phyloP scores from a whole-genome alignment of 1,140 invertebrate species.

The Battus philenor region DNA sequence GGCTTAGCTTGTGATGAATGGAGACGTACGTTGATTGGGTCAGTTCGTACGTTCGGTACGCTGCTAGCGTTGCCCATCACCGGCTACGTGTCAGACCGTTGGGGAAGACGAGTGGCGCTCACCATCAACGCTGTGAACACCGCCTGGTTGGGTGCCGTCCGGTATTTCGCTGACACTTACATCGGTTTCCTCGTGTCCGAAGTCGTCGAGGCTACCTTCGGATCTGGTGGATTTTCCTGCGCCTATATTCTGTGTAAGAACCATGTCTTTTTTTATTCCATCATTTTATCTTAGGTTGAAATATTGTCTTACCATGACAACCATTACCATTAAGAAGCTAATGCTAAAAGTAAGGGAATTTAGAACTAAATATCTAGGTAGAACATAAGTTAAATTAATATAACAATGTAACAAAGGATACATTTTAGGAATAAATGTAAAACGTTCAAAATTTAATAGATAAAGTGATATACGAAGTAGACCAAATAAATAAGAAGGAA shows the following conservation, averaged over 20 bases:
- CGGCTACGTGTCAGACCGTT: conserved; percentile 80
- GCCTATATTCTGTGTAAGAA: conserved; percentile 61
- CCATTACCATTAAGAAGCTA: too few species aligned
- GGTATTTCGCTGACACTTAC: conserved; percentile 81
- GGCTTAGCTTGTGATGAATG: conserved; percentile 46
- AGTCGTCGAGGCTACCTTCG: conserved; percentile 78
- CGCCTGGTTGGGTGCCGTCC: conserved; percentile 77
- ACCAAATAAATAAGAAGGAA: too few species aligned
- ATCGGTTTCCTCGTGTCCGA: conserved; percentile 79
- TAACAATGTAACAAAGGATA: too few species aligned
- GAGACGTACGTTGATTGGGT: conserved; percentile 37
- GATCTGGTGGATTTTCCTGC: conserved; percentile 57
- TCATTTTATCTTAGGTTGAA: too few species aligned
- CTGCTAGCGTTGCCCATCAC: conserved; percentile 78
- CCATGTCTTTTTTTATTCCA: not conserved
- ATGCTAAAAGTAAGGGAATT: too few species aligned
- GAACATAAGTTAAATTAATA: too few species aligned
- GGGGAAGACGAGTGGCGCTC: conserved; percentile 80
- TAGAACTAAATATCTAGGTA: too few species aligned
- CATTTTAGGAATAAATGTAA: too few species aligned
- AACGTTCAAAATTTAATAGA: too few species aligned
- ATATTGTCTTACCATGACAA: too few species aligned
- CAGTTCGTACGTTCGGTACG: conserved; percentile 37
- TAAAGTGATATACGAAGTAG: too few species aligned
- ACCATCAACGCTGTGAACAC: conserved; percentile 76